phyloP scores from a whole-genome alignment of 2,888 invertebrate species.

The Apamea anceps region DNA sequence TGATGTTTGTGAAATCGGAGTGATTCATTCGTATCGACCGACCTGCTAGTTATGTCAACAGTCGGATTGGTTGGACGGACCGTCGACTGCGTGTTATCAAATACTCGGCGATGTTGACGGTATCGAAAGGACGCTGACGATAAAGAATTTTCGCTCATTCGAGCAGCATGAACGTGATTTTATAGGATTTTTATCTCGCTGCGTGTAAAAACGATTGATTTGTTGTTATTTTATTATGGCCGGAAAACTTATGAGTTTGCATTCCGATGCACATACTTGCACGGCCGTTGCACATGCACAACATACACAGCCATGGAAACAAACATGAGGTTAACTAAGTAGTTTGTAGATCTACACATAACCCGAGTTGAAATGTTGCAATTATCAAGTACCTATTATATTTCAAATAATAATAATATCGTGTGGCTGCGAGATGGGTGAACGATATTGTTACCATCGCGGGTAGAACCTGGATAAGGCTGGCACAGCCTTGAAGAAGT shows the following conservation, averaged over 20 bases:
- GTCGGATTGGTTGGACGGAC: conserved; percentile 70
- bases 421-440: too few relatives aligned
- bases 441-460: not conserved
- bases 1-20: conserved; percentile 76
- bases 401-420: too few relatives aligned
- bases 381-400: not conserved
- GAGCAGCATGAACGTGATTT: conserved; percentile 79
- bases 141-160: conserved; percentile 74
- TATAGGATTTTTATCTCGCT: conserved; percentile 84
- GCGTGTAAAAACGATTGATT: conserved; percentile 69
- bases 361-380: not conserved
- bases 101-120: conserved; percentile 80
- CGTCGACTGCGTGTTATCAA: conserved; percentile 81
- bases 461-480: not conserved
- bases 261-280: conserved; percentile 60
- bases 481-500: too few relatives aligned
- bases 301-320: conserved; percentile 18
- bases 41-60: conserved; percentile 81
- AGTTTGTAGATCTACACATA: not conserved
- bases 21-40: conserved; percentile 74
- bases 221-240: conserved; percentile 68
- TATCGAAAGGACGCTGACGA: conserved; percentile 75
- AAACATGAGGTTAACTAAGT: not conserved
- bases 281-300: conserved; percentile 24
- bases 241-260: conserved; percentile 49